Conservation (phyloP, 2,888 invertebrate genomes). For the Andrena flavipes region DNA sequence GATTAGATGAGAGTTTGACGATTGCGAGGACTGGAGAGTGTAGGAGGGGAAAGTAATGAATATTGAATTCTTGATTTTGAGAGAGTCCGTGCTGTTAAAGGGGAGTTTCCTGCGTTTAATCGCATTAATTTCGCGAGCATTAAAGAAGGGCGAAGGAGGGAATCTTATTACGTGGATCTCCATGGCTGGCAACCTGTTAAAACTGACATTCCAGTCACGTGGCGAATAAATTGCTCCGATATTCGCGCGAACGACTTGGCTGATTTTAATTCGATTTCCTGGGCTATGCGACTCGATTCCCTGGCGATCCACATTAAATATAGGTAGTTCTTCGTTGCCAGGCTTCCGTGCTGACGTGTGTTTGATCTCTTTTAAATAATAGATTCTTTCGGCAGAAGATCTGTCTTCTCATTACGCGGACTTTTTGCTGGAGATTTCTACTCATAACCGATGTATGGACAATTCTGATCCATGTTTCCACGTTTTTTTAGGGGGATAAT, state of each 20-base stretch:
- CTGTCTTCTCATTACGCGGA: too few relatives aligned
- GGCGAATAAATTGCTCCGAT: slow-evolving; percentile 43
- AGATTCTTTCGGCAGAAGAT: too few relatives aligned
- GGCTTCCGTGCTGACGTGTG: background rate
- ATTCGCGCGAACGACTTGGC: slow-evolving; percentile 37
- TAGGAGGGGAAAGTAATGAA: too few relatives aligned
- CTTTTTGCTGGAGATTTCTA: background rate
- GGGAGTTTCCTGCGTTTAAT: slow-evolving; percentile 9
- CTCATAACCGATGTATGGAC: background rate
- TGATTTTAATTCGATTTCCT: slow-evolving; percentile 47
- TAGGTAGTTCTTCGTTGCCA: background rate
- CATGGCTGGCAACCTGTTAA: slow-evolving; percentile 1
- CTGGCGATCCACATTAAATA: background rate
- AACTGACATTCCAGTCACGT: slow-evolving; percentile 49
- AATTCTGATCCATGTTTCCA: background rate
- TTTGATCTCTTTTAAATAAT: background rate
- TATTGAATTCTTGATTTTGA: background rate
- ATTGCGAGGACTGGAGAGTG: background rate
- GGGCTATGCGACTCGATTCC: background rate
- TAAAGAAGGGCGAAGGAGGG: slow-evolving; percentile 1
- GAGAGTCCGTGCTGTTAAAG: background rate
- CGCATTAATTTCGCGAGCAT: slow-evolving; percentile 26
- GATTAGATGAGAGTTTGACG: too few relatives aligned
- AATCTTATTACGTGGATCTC: slow-evolving; percentile 27
- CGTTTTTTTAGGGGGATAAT: background rate